Evolutionary conservation across 2,888 invertebrate genomes (phyloP).

Genomic region (Idaea biselata): DNA sequence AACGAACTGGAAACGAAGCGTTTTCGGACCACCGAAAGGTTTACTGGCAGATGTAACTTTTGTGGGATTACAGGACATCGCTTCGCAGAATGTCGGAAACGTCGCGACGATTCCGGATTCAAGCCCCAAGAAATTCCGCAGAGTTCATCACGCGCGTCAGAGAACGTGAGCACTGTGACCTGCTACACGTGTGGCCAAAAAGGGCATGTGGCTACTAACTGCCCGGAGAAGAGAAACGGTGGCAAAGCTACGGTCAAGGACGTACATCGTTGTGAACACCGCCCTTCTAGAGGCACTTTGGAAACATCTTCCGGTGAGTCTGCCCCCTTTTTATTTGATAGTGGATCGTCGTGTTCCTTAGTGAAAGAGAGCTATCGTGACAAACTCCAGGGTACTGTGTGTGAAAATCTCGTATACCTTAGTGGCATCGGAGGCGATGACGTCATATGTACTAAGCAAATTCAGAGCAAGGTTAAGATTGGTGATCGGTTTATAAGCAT

Average conservation of each 20-base stretch:
- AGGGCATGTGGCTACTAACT: slow-evolving; percentile 12
- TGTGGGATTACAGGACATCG: background rate
- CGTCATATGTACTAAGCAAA: background rate
- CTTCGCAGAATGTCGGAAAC: background rate
- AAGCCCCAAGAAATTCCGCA: background rate
- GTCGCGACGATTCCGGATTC: no score
- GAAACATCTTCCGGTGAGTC: slow-evolving; percentile 14
- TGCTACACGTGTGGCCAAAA: slow-evolving; percentile 13
- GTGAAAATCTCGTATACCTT: background rate
- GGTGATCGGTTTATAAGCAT: no score
- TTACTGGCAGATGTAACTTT: background rate
- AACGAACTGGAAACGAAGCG: background rate
- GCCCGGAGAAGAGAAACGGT: slow-evolving; percentile 9
- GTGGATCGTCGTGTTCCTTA: no score
- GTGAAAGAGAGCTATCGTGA: no score
- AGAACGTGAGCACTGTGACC: background rate
- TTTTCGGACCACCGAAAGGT: background rate
- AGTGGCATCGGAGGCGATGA: slow-evolving; percentile 4
- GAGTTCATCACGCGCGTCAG: background rate
- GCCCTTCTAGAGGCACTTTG: slow-evolving; percentile 4
- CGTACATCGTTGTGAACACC: slow-evolving; percentile 13
- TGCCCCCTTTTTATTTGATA: slow-evolving; percentile 12
- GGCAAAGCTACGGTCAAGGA: slow-evolving; percentile 12
- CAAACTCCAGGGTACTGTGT: slow-evolving; percentile 9
- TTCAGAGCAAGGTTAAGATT: slow-evolving; percentile 1